Evolutionary conservation across 2,888 invertebrate species (phyloP), one percentile per base, ranked within the genome.

Genomic region (Torymus aiolomorphi): DNA sequence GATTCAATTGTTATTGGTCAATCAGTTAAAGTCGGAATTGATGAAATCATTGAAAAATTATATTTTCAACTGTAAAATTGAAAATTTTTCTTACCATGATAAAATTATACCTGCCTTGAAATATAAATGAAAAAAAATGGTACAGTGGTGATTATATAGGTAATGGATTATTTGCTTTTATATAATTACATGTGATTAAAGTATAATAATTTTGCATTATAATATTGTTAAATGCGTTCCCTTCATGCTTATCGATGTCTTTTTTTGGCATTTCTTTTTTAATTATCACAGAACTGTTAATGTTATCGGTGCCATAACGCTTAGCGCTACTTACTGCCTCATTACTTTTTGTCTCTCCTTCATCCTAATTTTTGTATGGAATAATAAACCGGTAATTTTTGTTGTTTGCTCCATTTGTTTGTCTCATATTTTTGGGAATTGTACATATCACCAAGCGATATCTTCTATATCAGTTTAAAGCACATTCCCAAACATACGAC

Each of bases 251-350:
- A 31, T 3, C 31, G 31, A 31, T 5, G 31, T 31, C 31, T 8
- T 31, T 31, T 24, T 31, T 31, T 31, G 31, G 31, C 31, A 31
- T 31, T 31, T 24, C 16, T 63, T 61, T 69, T 54, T 51, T 73
- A 71, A 52, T 57, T 18, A 42, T 18, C 20, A 8, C 18, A 49
- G n/a, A 20, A 18, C 49, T n/a, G 13, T 57, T 54, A 54, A 59
- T 69, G 20, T 67, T 61, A 75, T 59, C 73, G 73, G 66, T 49
- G 67, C 65, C 52, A 56, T 75, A 79, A 63, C 69, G 75, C 75
- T 79, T 79, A 52, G 65, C 79, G 65, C 75, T 66, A 59, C 70
- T 65, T 57, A 79, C 24, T 13, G 61, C 31, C 61, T 79, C 42
- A 51, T 59, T 16, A 12, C 20, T 70, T 65, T 52, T 4, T 65